A percentile compares a stretch with the other conserved stretches of the same genome.
These are phyloP conservation scores for Mormyrus iriodes DNA, from an alignment of 2,113 vertebrate genomes.

Conservation along the genomic window DNA sequence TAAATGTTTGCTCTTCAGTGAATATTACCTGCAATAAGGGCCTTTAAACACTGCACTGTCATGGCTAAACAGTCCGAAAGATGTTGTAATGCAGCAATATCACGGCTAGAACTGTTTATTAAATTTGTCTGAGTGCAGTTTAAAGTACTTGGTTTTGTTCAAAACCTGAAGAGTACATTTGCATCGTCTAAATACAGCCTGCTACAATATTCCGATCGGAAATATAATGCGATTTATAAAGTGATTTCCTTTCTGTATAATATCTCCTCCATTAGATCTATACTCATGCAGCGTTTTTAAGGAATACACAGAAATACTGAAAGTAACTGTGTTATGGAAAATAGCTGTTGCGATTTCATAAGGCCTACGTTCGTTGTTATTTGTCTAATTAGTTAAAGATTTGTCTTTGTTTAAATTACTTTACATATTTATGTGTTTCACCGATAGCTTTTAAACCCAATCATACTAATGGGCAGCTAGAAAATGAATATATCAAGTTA, in stretches of 20 bases:
- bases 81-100: neutral
- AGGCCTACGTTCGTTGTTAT: neutral
- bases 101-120: neutral
- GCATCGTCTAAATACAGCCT: neutral
- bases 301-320: neutral
- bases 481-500: neutral
- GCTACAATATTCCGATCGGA: neutral
- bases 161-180: neutral
- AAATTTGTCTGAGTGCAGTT: neutral
- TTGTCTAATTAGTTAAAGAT: neutral
- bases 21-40: neutral
- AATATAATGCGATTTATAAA: neutral
- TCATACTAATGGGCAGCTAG: neutral
- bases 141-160: neutral
- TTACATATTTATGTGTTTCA: neutral
- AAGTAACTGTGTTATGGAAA: neutral
- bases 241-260: neutral
- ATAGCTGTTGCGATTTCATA: neutral
- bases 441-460: neutral
- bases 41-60: neutral
- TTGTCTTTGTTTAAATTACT: neutral
- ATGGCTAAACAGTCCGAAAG: neutral
- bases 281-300: neutral
- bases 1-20: neutral
- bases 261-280: neutral